Conservation (phyloP, 2,113 vertebrate genomes). For the Excalfactoria chinensis region DNA sequence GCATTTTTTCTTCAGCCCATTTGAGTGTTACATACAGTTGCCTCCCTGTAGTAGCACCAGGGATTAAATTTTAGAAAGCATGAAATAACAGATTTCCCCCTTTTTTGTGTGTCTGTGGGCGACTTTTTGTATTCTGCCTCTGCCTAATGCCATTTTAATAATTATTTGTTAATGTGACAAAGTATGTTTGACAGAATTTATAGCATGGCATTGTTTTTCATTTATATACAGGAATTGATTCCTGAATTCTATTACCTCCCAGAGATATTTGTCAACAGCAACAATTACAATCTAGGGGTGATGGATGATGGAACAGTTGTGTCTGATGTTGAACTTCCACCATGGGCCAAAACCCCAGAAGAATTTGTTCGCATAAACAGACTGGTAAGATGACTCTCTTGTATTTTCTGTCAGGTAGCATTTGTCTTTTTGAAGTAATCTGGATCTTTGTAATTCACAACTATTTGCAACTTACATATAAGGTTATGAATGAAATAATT, state of each 20-base stretch:
- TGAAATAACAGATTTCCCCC: background rate
- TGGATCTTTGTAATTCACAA: conserved; percentile 1
- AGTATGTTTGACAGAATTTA: conserved; percentile 33
- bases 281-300: conserved; percentile 96
- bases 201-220: conserved; percentile 59
- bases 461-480: background rate
- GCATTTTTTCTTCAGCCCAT: background rate
- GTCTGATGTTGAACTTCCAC: conserved; percentile 97
- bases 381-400: conserved; percentile 84
- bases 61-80: background rate
- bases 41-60: background rate
- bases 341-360: conserved; percentile 97
- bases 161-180: background rate
- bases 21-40: background rate
- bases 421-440: conserved; percentile 23
- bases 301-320: conserved; percentile 96
- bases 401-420: conserved; percentile 28
- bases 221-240: conserved; percentile 91
- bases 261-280: conserved; percentile 98
- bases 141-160: background rate
- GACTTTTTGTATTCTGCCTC: background rate
- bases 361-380: conserved; percentile 97
- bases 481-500: background rate
- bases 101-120: background rate
- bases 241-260: conserved; percentile 99